phyloP scores from a whole-genome alignment of 2,113 vertebrate genomes.

The Amphilophus citrinellus region DNA sequence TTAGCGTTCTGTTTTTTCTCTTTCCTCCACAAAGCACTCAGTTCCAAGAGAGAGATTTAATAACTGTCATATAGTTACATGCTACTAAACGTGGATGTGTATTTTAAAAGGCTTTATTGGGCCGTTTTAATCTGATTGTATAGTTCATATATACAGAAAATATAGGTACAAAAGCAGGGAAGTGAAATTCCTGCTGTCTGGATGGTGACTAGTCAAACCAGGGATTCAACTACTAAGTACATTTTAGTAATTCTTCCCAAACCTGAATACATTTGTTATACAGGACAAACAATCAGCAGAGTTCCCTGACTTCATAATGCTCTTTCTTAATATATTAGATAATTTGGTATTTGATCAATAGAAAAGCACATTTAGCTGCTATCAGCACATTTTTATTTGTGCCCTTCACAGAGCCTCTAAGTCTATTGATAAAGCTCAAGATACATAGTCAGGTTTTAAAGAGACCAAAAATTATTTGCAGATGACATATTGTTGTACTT shows the following conservation, averaged over 20 bases:
- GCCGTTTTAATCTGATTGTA: not conserved
- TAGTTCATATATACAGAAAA: not conserved
- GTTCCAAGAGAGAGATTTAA: not conserved
- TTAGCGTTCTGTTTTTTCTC: slow-evolving; percentile 61
- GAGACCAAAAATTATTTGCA: not conserved
- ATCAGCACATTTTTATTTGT: not conserved
- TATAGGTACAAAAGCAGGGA: not conserved
- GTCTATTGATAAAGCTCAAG: not conserved
- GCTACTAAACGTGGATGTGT: not conserved
- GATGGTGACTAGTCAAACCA: not conserved
- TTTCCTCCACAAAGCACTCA: not conserved
- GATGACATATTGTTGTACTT: not conserved
- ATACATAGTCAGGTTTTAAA: not conserved
- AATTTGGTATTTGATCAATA: not conserved
- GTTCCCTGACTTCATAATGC: not conserved
- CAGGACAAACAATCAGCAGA: not conserved
- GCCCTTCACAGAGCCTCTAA: not conserved
- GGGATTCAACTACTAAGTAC: not conserved
- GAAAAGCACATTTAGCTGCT: too few species aligned
- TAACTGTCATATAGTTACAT: not conserved
- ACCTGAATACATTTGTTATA: not conserved
- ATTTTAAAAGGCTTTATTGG: not conserved
- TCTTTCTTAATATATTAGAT: not conserved
- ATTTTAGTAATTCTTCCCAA: not conserved
- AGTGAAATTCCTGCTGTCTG: not conserved